Evolutionary conservation across 92 coral and sea anemone species (phyloP).

Genomic region (Phenganax marumi): DNA sequence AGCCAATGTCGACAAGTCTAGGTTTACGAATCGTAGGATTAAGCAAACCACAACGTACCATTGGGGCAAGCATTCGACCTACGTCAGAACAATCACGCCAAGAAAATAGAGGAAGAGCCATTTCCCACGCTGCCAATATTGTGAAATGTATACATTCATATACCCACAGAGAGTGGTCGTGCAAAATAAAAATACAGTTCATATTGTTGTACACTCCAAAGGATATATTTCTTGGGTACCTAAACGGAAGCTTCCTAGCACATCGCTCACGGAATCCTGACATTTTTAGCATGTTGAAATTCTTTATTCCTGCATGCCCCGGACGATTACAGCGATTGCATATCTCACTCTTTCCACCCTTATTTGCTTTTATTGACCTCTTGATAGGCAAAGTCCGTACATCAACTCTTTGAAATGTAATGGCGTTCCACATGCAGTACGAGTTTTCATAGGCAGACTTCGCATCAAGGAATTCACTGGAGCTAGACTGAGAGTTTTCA

Average conservation of each 20-base stretch:
- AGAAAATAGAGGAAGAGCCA: background rate
- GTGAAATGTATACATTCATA: background rate
- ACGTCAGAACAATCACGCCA: too few relatives aligned
- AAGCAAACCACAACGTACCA: too few relatives aligned
- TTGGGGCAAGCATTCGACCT: too few relatives aligned
- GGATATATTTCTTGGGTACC: background rate
- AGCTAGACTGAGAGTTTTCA: too few relatives aligned
- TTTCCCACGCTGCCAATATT: background rate
- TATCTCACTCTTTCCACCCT: background rate
- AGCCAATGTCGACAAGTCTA: too few relatives aligned
- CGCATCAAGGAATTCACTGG: too few relatives aligned
- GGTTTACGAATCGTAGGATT: too few relatives aligned
- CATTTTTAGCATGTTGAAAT: background rate
- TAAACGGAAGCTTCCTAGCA: too few relatives aligned
- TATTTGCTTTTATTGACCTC: background rate
- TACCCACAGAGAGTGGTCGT: background rate
- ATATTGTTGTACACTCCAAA: background rate
- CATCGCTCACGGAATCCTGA: too few relatives aligned
- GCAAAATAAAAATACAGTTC: background rate
- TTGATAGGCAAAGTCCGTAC: background rate
- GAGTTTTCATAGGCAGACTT: background rate
- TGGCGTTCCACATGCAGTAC: conserved; percentile 17
- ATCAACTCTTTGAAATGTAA: conserved; percentile 1
- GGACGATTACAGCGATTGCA: conserved; percentile 9
- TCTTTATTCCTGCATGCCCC: background rate